Evolutionary conservation across 2,888 invertebrate genomes (phyloP), one percentile per base, ranked within the genome.

Genomic region (Vanessa cardui): DNA sequence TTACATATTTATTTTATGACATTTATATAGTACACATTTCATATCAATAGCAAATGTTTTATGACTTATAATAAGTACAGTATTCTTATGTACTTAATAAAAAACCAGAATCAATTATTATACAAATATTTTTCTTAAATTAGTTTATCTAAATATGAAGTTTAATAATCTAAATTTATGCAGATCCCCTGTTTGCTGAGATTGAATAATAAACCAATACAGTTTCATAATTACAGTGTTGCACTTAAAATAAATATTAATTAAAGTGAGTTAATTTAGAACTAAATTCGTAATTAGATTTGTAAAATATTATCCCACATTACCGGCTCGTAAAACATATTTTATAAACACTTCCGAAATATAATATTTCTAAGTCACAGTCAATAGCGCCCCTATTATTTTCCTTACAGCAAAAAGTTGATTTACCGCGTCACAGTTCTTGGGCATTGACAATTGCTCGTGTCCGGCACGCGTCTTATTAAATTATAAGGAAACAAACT

Each of bases 381-480:
- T 71, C 63, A 46, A 58, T 68, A 64, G 60, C 64, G 66, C 62
- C 72, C 71, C 72, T 71, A 65, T 63, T 73, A 69, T 74, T 72
- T 70, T 73, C 70, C 71, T 65, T 67, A 62, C 61, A 62, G 63
- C 67, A 73, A 73, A 67, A 69, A 73, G 72, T 70, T 70, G 65
- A 73, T 74, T 72, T 66, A 68, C 54, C 67, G 72, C 82, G 89
- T 89, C 83, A 88, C 86, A 88, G 80, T 81, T 59, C 73, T 74
- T 85, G 82, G 76, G 66, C 85, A 85, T 75, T 73, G 77, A 87
- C 86, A 87, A 87, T 84, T 77, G 80, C 72, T 70, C 67, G 74
- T 76, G 77, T 76, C 86, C 83, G 86, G 85, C 89, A 88, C 89
- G 85, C 83, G 88, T 75, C 86, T 88, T 90, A 88, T 90, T 90